Evolutionary conservation across 2,888 invertebrate genomes (phyloP), one percentile per base, ranked within the genome.

Genomic region (Eupeodes luniger): DNA sequence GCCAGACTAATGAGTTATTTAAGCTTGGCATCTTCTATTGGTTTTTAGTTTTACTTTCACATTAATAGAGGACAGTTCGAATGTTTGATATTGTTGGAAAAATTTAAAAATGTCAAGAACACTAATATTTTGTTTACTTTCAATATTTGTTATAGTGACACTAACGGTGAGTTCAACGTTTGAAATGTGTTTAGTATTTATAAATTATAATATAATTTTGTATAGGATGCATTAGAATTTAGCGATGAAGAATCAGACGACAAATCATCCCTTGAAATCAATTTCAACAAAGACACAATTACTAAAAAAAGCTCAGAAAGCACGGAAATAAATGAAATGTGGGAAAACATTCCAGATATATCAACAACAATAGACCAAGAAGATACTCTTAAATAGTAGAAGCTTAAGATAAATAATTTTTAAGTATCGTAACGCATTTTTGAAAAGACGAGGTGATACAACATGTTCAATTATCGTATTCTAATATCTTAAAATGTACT

Each of bases 151-250:
- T 27, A 12, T 34, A 34, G 12, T 59, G 6, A 34, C 6, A 34
- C 27, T 12, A 1, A 59, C 11, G 59, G 59, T 59, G 10, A 9
- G 59, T 34, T 14, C 11, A 34, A 34, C 16, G 27, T 12, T 16
- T 34, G 1, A 6, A 14, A 0, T 16, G 7, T 34, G 27, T 6
- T 27, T 0, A 19, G 7, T 11, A 11, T 1, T 27, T 5, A 57
- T 19, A 0, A 57, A 0, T 9, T 27, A 6, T 34, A 11, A 57
- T 27, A 55, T 9, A 4, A 4, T 19, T 6, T 14, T 4, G 51
- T 53, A 4, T 40, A 82, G 81, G 16, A 70, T 6, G 59, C 69
- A 4, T 4, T 77, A 5, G 81, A 82, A 19, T 82, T 82, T 27
- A 77, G 76, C 34, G 81, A 82, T 49, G 11, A 69, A 14, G 47